Conservation (phyloP, 2,797 vertebrate species). For the Melanotaenia pygmaea region DNA sequence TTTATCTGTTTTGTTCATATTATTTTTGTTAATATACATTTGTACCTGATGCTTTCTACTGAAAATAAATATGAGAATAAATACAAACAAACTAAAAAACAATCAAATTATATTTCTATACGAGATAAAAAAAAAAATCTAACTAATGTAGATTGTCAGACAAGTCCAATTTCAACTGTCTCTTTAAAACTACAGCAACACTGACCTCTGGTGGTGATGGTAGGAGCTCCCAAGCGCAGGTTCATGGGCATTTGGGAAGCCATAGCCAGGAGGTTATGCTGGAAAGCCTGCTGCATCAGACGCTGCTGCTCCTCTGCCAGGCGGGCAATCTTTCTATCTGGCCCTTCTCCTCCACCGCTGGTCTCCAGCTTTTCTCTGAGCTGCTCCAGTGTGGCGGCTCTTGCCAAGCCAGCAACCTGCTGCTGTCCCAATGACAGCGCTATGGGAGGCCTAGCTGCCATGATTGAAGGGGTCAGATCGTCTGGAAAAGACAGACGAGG, state of each 20-base stretch:
- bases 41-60: neutral
- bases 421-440: slow-evolving; percentile 83
- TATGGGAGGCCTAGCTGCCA: slow-evolving; percentile 85
- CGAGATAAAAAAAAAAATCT: too few relatives aligned
- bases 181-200: neutral
- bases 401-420: slow-evolving; percentile 82
- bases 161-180: too few relatives aligned
- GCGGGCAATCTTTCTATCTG: slow-evolving; percentile 89
- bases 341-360: slow-evolving; percentile 82
- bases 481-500: slow-evolving; percentile 68
- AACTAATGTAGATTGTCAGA: too few relatives aligned
- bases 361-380: slow-evolving; percentile 92
- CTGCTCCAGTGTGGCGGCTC: slow-evolving; percentile 90
- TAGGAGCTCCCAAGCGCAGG: slow-evolving; percentile 74
- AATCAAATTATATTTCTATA: too few relatives aligned
- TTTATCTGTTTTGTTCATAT: too few relatives aligned
- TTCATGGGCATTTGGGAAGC: slow-evolving; percentile 85
- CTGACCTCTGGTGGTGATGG: slow-evolving; percentile 72
- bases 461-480: slow-evolving; percentile 82
- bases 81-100: too few relatives aligned
- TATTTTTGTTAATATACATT: too few relatives aligned
- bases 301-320: slow-evolving; percentile 93
- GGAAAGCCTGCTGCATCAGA: slow-evolving; percentile 93
- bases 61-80: neutral
- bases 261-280: slow-evolving; percentile 92